Conservation (phyloP, 2,113 vertebrate species). For the Crotalus viridis region DNA sequence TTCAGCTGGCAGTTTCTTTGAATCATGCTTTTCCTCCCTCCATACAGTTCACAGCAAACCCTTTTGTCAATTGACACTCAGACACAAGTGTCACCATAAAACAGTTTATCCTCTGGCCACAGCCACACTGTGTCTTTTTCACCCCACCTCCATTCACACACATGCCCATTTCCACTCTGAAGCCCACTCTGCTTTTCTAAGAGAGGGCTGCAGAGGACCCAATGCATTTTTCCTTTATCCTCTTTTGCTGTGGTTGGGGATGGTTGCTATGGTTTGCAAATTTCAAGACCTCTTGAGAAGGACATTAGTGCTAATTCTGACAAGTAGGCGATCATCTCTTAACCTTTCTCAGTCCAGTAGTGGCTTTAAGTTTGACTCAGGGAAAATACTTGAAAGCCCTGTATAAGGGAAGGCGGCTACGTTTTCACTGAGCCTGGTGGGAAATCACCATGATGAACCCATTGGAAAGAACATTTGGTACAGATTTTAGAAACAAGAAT, state of each 20-base stretch:
- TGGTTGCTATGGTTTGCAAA: neutral
- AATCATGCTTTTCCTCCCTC: conserved; percentile 37
- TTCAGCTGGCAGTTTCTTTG: conserved; percentile 32
- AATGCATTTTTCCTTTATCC: neutral
- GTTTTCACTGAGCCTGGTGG: neutral
- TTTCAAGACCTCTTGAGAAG: neutral
- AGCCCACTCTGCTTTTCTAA: neutral
- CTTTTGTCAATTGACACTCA: conserved; percentile 20
- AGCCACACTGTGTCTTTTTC: neutral
- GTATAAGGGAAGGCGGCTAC: neutral
- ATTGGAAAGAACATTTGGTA: neutral
- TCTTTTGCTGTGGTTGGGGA: neutral
- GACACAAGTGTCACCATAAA: neutral
- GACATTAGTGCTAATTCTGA: neutral
- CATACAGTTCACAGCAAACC: neutral
- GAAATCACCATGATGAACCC: neutral
- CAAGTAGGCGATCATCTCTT: neutral
- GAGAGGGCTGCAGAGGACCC: neutral
- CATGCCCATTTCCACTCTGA: neutral
- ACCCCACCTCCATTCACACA: neutral
- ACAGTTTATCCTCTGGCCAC: conserved; percentile 31
- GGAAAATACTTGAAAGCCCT: neutral
- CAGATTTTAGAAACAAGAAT: neutral
- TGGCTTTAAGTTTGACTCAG: neutral
- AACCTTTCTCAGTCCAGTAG: neutral